Base-by-base conservation (phyloP, 2,888 invertebrate genomes). In the Phania funesta region DNA sequence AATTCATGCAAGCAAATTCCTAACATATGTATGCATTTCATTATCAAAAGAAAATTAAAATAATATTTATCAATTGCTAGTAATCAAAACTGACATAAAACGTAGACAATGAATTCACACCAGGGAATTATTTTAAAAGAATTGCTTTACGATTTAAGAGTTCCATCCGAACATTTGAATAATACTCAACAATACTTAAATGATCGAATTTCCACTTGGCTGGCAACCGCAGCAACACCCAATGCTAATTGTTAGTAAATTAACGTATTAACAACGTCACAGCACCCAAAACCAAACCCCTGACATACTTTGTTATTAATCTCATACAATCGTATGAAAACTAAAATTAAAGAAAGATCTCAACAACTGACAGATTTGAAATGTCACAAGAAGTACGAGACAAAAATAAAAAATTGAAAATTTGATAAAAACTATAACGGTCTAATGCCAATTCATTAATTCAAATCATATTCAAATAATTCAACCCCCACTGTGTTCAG, bases 191-290 rank as follows among this genome's bases (percentile, higher is more conserved):
- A 35, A 35, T 32, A 70, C 60, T 70, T 70, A 44, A 76, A 73
- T 80, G 60, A 68, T 68, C 56, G 50, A 75, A 80, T 73, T 71
- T 83, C 75, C 80, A 76, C 62, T 76, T 73, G 80, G 73, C 62
- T 83, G 76, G 73, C 80, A 79, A 68, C 83, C 65, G 50, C 80
- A 80, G 76, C 64, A 79, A 83, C 83, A 83, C 83, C 83, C 83
- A 71, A 75, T 68, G 76, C 80, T 83, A 83, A 83, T 83, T 83
- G 80, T 73, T 80, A 82, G 82, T 82, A 82, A 82, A 82, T 82
- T 82, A 82, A 82, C 74, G 82, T 78, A 82, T 82, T 77, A 82
- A 50, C 68, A 70, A 74, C 58, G 22, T 74, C 70, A 50, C 65
- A 78, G 62, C 76, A 81, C 76, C 76, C 80, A 58, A 65, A 48